Percentiles rank a stretch among this genome's conserved stretches.
phyloP scores from a whole-genome alignment of 1,140 invertebrate species.

The Microplitis demolitor region DNA sequence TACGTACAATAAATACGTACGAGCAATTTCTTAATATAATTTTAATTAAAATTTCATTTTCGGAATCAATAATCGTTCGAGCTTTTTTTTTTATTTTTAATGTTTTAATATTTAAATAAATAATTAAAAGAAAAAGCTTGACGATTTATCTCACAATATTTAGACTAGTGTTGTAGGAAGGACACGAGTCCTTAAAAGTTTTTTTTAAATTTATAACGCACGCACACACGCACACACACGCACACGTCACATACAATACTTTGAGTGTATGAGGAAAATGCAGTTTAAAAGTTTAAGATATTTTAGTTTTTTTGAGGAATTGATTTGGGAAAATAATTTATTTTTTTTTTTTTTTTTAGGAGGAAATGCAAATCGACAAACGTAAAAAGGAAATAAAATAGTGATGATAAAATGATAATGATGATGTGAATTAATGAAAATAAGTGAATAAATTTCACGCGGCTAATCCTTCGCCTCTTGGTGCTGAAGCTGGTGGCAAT shows the following conservation, averaged over 20 bases:
- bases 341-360: background rate
- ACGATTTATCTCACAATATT: constrained; percentile 46
- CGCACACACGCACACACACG: too few species aligned
- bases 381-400: too few species aligned
- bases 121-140: background rate
- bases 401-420: background rate
- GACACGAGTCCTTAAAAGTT: constrained; percentile 28
- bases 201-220: too few species aligned
- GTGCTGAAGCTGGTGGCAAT: constrained; percentile 50
- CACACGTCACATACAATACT: too few species aligned
- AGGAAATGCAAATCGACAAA: background rate
- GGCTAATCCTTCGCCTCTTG: constrained; percentile 61
- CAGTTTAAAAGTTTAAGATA: background rate
- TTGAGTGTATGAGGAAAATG: background rate
- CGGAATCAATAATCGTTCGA: background rate
- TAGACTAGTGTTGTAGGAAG: constrained; percentile 62
- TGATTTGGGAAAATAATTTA: too few species aligned
- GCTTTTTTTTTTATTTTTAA: background rate
- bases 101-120: too few species aligned
- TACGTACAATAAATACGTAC: constrained; percentile 5
- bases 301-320: background rate
- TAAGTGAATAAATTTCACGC: constrained; percentile 45
- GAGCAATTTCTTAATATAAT: background rate
- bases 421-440: background rate
- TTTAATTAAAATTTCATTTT: background rate